Percentiles rank a stretch among this genome's conserved stretches.
Evolutionary conservation across 2,888 invertebrate species (phyloP).

Genomic region (Caenorhabditis macrosperma): DNA sequence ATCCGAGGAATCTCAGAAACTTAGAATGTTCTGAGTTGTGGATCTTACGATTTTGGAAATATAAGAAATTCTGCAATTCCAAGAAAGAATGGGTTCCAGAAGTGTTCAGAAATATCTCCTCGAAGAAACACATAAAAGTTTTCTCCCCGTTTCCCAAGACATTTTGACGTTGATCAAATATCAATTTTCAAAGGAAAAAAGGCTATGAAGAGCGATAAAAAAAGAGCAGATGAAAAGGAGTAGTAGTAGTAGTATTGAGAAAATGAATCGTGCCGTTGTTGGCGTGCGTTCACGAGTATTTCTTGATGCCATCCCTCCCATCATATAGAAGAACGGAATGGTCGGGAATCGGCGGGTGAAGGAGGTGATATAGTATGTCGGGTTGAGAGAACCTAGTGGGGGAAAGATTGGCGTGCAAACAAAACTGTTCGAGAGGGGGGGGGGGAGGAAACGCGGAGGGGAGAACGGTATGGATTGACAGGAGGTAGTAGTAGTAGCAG

Average conservation of each 20-base stretch:
- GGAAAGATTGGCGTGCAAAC: conserved; percentile 49
- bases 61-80: too few relatives aligned
- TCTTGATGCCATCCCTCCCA: too few relatives aligned
- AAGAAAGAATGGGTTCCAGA: too few relatives aligned
- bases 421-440: conserved; percentile 47
- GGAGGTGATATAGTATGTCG: conserved; percentile 20
- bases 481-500: too few relatives aligned
- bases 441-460: background rate
- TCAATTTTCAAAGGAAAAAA: too few relatives aligned
- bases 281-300: background rate
- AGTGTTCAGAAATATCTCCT: too few relatives aligned
- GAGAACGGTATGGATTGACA: conserved; percentile 50
- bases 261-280: background rate
- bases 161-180: too few relatives aligned
- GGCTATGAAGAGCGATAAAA: background rate
- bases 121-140: too few relatives aligned
- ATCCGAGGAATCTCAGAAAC: too few relatives aligned
- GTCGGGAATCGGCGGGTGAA: background rate
- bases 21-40: too few relatives aligned
- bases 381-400: conserved; percentile 16
- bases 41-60: too few relatives aligned
- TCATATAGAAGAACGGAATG: conserved; percentile 20
- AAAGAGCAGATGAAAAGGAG: background rate
- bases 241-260: background rate
- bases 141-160: too few relatives aligned